A percentile compares a stretch with the other conserved stretches of the same genome.
These are phyloP conservation scores for Muscicapa striata DNA, from an alignment of 2,797 vertebrate genomes.

Conservation along the genomic window DNA sequence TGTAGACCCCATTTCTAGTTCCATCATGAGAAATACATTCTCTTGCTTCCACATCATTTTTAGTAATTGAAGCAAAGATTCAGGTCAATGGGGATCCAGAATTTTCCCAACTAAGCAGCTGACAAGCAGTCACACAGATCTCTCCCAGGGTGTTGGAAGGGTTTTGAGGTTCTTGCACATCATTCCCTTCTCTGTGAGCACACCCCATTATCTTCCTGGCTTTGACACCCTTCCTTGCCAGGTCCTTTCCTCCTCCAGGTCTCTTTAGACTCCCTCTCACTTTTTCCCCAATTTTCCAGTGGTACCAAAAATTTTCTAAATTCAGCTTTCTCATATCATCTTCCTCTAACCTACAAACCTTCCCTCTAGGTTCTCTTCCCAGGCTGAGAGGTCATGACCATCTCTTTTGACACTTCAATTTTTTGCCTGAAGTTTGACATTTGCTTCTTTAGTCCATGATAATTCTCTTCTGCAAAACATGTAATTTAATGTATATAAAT, in stretches of 20 bases:
- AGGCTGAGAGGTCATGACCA: not conserved
- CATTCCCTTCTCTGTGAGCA: not conserved
- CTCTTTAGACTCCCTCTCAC: not conserved
- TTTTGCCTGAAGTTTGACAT: not conserved
- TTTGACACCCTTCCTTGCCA: not conserved
- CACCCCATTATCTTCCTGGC: not conserved
- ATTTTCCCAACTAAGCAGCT: accelerated
- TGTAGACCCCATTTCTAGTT: not conserved
- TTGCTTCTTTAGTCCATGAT: not conserved
- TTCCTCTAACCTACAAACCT: not conserved
- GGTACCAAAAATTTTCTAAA: not conserved
- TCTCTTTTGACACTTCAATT: not conserved
- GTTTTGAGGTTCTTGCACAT: not conserved
- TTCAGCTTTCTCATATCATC: not conserved
- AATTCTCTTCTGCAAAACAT: not conserved
- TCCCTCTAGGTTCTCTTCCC: not conserved
- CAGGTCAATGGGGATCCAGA: not conserved
- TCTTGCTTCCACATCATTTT: not conserved
- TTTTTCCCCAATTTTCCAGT: not conserved
- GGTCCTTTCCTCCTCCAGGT: not conserved
- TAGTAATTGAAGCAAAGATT: not conserved
- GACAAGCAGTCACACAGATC: not conserved
- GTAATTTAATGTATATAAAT: slow-evolving; percentile 31
- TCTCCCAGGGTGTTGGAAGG: not conserved
- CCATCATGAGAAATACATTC: not conserved